phyloP scores from a whole-genome alignment of 2,113 vertebrate genomes.

The Pollachius pollachius region DNA sequence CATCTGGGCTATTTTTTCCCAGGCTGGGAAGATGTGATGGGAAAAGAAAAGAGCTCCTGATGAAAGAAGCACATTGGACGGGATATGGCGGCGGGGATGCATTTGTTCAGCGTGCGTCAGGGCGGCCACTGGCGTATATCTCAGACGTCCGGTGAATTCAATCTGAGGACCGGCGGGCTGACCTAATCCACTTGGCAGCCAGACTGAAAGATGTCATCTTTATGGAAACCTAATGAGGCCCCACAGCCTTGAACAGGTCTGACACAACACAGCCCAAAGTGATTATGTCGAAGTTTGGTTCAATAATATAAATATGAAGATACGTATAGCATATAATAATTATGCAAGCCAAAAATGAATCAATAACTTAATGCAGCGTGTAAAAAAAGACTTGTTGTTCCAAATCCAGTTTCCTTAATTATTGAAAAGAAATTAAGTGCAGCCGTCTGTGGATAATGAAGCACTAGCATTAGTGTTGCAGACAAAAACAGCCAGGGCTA shows the following conservation, averaged over 20 bases:
- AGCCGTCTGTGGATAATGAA: conserved; percentile 7
- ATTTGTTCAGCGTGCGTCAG: no score
- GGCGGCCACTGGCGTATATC: no score
- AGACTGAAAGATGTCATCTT: not conserved
- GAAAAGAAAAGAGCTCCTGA: no score
- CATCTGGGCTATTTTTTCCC: not conserved
- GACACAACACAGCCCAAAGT: no score
- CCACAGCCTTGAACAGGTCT: not conserved
- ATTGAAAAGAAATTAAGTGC: not conserved
- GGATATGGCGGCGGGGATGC: no score
- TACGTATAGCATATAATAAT: no score
- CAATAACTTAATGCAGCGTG: no score
- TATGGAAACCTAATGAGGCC: not conserved
- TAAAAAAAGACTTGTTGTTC: no score
- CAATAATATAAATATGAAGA: not conserved
- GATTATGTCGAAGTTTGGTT: not conserved
- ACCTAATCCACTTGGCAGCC: not conserved
- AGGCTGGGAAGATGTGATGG: no score
- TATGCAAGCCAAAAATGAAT: no score
- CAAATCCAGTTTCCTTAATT: not conserved
- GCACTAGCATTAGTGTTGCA: not conserved
- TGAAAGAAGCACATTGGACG: no score
- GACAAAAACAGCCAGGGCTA: not conserved
- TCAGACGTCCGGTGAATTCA: not conserved
- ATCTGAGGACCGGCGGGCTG: conserved; percentile 7